Evolutionary conservation across 2,113 vertebrate species (phyloP), one percentile per base, ranked within the genome.

Genomic region (Tautogolabrus adspersus): DNA sequence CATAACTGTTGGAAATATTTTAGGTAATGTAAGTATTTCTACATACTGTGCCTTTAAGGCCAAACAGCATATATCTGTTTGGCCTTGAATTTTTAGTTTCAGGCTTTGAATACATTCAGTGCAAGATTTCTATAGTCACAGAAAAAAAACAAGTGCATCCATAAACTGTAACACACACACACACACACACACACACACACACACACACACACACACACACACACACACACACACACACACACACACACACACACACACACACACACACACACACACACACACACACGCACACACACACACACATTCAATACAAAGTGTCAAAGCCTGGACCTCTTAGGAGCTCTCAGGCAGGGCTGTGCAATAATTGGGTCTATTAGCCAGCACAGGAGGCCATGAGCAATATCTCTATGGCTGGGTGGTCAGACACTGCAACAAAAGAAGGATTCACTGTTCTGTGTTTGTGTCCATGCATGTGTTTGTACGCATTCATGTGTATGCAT

Each of bases 351-450:
- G 62, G 66, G 77, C 79, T 84, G 58, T 85, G 68, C 68, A 56
- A 81, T 88, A 94, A 93, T 88, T 91, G 85, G 89, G 65, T 90
- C 75, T 84, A 87, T 93, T 90, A 89, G 78, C 61, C 65, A 74
- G 75, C 76, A 79, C 79, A 90, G 81, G 81, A 87, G 82, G 79
- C 81, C 77, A 62, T 80, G 87, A 90, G 70, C 89, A 89, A 88
- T 84, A 79, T 72, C 72, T 83, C 65, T 63, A 69, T 64, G 81
- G 79, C 46, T 69, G 81, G 72, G 30, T 63, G 81, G 67, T 15
- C 82, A 79, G 66, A 86, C 13, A 56, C 72, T 77, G 57, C 66
- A 84, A 85, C 34, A 83, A 86, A 88, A 82, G 75, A 84, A 60
- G 57, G 55, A 70, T 64, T 82, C 54, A 60, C 67, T 44, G 44